These are phyloP conservation scores for Bombus pascuorum DNA, from an alignment of 1,140 invertebrate genomes.

Conservation along the genomic window DNA sequence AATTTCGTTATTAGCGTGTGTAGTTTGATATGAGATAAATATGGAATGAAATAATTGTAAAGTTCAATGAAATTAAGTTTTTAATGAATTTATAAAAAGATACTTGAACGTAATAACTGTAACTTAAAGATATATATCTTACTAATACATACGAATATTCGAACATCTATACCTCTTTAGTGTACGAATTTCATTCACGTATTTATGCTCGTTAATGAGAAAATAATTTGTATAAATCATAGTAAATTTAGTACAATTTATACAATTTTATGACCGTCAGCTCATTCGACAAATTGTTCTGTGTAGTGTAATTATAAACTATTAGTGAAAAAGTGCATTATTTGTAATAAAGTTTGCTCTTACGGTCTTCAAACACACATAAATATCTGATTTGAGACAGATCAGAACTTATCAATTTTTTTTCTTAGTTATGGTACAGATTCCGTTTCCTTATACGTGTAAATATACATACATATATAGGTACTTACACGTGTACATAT, in stretches of 20 bases:
- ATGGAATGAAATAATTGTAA: neutral
- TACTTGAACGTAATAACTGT: too few species aligned
- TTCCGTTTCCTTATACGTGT: neutral
- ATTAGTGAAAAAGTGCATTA: neutral
- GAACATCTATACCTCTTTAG: neutral
- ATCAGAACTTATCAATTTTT: too few species aligned
- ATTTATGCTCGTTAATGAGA: neutral
- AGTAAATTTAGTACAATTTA: neutral
- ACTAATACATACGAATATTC: neutral
- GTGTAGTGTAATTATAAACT: neutral
- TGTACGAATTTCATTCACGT: neutral
- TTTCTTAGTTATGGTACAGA: neutral
- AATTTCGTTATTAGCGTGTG: neutral
- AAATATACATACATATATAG: neutral
- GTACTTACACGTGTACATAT: constrained; percentile 11
- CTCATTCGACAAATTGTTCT: neutral
- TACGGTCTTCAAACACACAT: neutral
- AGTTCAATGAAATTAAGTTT: neutral
- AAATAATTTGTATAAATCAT: neutral
- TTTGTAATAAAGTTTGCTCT: neutral
- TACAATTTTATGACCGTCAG: neutral
- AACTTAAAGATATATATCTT: too few species aligned
- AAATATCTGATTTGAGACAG: neutral
- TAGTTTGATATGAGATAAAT: neutral
- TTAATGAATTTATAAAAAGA: too few species aligned